Base-by-base conservation (phyloP, 2,113 vertebrate species). In the Pterocles gutturalis region DNA sequence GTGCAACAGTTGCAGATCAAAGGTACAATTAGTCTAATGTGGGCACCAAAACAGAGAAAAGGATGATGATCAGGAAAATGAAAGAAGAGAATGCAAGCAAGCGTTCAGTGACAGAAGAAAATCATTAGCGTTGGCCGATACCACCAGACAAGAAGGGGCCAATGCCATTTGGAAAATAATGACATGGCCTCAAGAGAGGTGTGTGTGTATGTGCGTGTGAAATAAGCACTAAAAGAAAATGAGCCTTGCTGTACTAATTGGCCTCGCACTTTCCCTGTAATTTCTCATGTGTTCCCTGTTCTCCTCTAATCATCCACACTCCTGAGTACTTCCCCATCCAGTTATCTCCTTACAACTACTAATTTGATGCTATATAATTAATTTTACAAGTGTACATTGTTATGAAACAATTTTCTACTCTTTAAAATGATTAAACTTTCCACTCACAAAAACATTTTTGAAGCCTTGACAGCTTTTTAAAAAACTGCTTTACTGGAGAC, bases 141-240 rank as follows among this genome's bases (percentile, higher is more conserved):
- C 55, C 90, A 96, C 57, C 64, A 94, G 82, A 70, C 33, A 72
- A 91, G 94, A 94, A 92, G 91, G 94, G 90, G 89, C 90, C 94
- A 91, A 4, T 83, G 83, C 60, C 96, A 96, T 95, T 97, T 95
- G 93, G 87, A 94, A 96, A 93, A 96, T 90, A 96, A 96, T 93
- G 94, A 86, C 93, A 86, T 8, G 90, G 97, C 95, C 96, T 93
- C 94, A 83, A 85, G 95, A 97, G 95, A 94, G 89, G 95, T 91
- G 94, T 91, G 89, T 92, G 94, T 94, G 75, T 89, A 69, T 92
- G 77, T 67, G 93, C 0, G 31, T 96, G 95, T 90, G 87, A 96
- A 97, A 90, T 91, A 95, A 96, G 94, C 77, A 90, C 92, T 96
- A 86, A 95, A 96, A 92, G 93, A 96, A 96, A 97, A 97, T 95